Evolutionary conservation across 2,888 invertebrate species (phyloP), one percentile per base, ranked within the genome.

Genomic region (Zelleria hepariella): DNA sequence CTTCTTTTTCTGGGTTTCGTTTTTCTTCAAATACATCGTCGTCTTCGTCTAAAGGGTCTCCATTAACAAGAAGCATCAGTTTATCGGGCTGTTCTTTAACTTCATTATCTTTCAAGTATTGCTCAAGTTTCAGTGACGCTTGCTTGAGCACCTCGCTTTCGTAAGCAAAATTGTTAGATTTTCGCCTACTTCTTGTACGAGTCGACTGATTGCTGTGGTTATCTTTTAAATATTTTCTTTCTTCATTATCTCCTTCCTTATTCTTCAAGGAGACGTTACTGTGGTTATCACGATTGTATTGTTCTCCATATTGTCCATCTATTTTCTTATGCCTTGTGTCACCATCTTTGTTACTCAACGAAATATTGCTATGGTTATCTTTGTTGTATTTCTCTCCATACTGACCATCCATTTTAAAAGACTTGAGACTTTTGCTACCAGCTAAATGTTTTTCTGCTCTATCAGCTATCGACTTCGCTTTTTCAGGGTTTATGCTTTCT

Each of bases 121-220:
- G 77, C 61, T 87, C 90, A 61, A 91, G 69, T 75, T 88, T 90
- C 62, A 87, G 71, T 0, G 90, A 91, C 1, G 91, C 91, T 65
- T 86, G 87, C 68, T 90, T 90, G 53, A 91, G 74, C 15, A 91
- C 89, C 69, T 91, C 91, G 63, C 86, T 91, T 71, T 92, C 92
- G 24, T 88, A 86, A 67, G 90, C 90, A 62, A 91, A 91, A 64
- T 91, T 89, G 65, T 91, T 91, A 0, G 91, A 87, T 67, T 87
- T 87, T 62, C 78, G 71, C 64, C 86, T 78, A 58, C 79, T 64
- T 62, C 70, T 77, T 23, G 77, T 79, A 21, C 78, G 75, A 62
- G 69, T 70, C 1, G 86, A 86, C 59, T 86, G 86, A 69, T 86
- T 86, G 60, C 87, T 89, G 58, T 82, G 86, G 64, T 83, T 88